Conservation (phyloP, 2,888 invertebrate genomes). For the Pinctada fucata region DNA sequence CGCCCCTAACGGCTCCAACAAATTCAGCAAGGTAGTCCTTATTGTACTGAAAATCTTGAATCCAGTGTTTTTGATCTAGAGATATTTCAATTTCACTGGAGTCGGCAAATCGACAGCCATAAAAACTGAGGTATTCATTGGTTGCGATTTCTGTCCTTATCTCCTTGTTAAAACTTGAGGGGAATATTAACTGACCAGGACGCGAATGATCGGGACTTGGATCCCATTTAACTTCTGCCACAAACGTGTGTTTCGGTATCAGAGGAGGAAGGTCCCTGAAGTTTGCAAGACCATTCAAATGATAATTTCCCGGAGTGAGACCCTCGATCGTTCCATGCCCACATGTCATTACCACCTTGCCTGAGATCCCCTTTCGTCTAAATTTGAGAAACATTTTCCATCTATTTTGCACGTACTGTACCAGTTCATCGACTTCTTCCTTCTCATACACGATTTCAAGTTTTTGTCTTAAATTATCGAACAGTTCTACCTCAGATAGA, state of each 20-base stretch:
- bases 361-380: conserved; percentile 39
- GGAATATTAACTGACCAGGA: conserved; percentile 47
- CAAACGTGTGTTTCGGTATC: conserved; percentile 39
- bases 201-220: conserved; percentile 30
- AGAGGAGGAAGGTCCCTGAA: conserved; percentile 47
- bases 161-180: conserved; percentile 40
- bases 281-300: conserved; percentile 45
- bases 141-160: conserved; percentile 47
- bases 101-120: conserved; percentile 49
- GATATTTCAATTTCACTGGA: conserved; percentile 43
- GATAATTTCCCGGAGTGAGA: conserved; percentile 46
- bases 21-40: conserved; percentile 49
- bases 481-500: conserved; percentile 24
- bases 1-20: conserved; percentile 35
- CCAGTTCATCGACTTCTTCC: conserved; percentile 36
- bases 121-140: conserved; percentile 42
- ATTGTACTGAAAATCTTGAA: conserved; percentile 55
- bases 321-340: conserved; percentile 46
- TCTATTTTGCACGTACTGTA: conserved; percentile 38
- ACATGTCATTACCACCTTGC: conserved; percentile 45
- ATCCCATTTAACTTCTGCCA: conserved; percentile 46
- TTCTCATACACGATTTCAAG: conserved; percentile 31
- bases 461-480: conserved; percentile 17
- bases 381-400: conserved; percentile 51
- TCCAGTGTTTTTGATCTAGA: conserved; percentile 46